phyloP scores from a whole-genome alignment of 1,140 invertebrate genomes.

The Bilobella aurantiaca region DNA sequence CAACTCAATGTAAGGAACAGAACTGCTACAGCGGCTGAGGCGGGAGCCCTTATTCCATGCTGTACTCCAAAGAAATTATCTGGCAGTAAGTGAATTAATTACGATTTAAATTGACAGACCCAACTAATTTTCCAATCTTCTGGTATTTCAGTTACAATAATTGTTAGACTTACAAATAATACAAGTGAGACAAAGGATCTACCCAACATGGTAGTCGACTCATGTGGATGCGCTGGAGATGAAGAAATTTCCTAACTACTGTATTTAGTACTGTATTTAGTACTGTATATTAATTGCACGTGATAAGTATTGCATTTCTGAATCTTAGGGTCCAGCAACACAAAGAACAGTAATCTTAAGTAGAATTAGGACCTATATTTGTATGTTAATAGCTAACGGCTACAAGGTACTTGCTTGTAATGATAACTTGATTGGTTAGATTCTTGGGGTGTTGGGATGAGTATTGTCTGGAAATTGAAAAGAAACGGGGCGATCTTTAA shows the following conservation, averaged over 20 bases:
- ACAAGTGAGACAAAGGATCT: constrained; percentile 49
- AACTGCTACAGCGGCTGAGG: constrained; percentile 8
- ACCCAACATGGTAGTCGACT: constrained; percentile 70
- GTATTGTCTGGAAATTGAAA: too few relatives aligned
- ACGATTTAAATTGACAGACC: constrained; percentile 40
- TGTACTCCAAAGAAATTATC: constrained; percentile 65
- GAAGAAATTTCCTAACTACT: neutral
- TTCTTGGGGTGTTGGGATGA: too few relatives aligned
- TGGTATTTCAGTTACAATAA: neutral
- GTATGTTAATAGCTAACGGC: too few relatives aligned
- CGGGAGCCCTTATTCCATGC: constrained; percentile 56
- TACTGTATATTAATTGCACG: neutral
- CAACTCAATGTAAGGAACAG: neutral
- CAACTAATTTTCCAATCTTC: neutral
- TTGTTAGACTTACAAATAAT: neutral
- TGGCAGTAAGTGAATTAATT: constrained; percentile 58
- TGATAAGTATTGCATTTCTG: neutral
- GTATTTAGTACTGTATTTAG: neutral
- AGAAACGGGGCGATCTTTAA: too few relatives aligned
- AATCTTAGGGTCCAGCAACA: neutral
- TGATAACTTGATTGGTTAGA: too few relatives aligned
- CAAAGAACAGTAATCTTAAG: too few relatives aligned
- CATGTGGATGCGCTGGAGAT: constrained; percentile 52
- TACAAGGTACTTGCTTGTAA: too few relatives aligned
- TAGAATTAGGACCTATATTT: too few relatives aligned